These are phyloP conservation scores for Pyxicephalus adspersus DNA, from an alignment of 2,113 vertebrate genomes.

Conservation along the genomic window DNA sequence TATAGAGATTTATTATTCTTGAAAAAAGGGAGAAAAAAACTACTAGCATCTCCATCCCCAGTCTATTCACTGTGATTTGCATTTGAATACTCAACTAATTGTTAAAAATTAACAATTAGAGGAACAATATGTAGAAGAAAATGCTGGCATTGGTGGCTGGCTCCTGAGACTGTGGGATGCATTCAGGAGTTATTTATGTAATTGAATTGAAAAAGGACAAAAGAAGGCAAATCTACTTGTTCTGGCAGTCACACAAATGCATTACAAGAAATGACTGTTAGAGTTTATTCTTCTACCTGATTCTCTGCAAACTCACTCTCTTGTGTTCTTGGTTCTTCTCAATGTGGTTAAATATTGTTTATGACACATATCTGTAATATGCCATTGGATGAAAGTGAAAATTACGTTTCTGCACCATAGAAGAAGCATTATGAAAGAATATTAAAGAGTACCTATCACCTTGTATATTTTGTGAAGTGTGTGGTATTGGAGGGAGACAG, in stretches of 20 bases:
- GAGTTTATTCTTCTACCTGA: background rate
- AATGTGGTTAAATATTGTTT: background rate
- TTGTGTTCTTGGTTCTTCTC: background rate
- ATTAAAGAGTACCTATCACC: too few relatives aligned
- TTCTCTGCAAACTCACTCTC: slow-evolving; percentile 19
- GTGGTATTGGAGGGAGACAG: too few relatives aligned
- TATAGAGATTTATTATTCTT: slow-evolving; percentile 55
- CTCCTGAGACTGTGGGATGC: slow-evolving; percentile 37
- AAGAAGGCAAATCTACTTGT: slow-evolving; percentile 43
- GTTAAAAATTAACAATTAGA: slow-evolving; percentile 54
- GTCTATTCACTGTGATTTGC: slow-evolving; percentile 50
- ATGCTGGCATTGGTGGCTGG: slow-evolving; percentile 42
- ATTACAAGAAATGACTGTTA: slow-evolving; percentile 15
- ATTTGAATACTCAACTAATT: slow-evolving; percentile 55
- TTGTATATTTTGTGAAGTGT: too few relatives aligned
- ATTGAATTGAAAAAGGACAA: slow-evolving; percentile 54
- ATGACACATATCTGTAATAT: background rate
- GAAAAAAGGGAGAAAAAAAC: slow-evolving; percentile 21
- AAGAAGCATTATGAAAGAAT: background rate
- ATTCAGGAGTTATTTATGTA: slow-evolving; percentile 52
- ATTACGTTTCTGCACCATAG: background rate
- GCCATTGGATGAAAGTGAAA: background rate
- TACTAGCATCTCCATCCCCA: slow-evolving; percentile 40
- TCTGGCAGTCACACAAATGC: slow-evolving; percentile 49
- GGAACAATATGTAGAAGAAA: slow-evolving; percentile 45